Percentiles rank a stretch among this genome's conserved stretches.
Evolutionary conservation across 2,797 vertebrate species (phyloP).

Genomic region (Gymnopithys bicolor): DNA sequence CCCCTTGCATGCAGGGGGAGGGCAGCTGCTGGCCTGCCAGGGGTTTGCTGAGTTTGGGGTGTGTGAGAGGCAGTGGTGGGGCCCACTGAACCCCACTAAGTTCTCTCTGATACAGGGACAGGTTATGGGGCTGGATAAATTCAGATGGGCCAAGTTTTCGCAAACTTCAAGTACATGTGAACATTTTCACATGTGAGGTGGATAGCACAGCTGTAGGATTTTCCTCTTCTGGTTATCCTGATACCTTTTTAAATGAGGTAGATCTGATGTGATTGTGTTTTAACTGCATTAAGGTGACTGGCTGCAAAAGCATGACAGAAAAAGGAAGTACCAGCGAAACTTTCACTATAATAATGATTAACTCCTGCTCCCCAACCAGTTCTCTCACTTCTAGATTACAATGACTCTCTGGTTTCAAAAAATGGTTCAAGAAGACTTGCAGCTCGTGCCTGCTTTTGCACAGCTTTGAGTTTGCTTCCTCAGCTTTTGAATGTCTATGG

Average conservation of each 20-base stretch:
- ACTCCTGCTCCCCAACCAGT: background rate
- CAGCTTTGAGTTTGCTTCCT: background rate
- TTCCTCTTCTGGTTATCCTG: background rate
- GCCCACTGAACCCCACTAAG: rapidly evolving
- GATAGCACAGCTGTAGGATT: background rate
- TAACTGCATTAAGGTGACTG: background rate
- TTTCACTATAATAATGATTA: background rate
- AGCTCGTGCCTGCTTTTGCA: rapidly evolving
- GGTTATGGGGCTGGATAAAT: background rate
- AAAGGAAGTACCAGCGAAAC: background rate
- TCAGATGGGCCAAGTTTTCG: background rate
- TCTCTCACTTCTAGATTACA: background rate
- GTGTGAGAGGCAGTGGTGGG: rapidly evolving
- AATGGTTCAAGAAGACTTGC: background rate
- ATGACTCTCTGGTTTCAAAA: background rate
- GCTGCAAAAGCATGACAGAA: background rate
- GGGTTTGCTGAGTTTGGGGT: background rate
- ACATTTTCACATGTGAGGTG: rapidly evolving
- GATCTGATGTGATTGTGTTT: rapidly evolving
- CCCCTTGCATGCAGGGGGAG: background rate
- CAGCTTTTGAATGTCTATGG: background rate
- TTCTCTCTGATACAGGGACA: background rate
- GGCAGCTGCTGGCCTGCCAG: background rate
- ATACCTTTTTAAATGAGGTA: background rate
- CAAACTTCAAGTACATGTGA: background rate